Evolutionary conservation across 2,888 invertebrate genomes (phyloP).

Genomic region (Zygothrica quintamaculata): DNA sequence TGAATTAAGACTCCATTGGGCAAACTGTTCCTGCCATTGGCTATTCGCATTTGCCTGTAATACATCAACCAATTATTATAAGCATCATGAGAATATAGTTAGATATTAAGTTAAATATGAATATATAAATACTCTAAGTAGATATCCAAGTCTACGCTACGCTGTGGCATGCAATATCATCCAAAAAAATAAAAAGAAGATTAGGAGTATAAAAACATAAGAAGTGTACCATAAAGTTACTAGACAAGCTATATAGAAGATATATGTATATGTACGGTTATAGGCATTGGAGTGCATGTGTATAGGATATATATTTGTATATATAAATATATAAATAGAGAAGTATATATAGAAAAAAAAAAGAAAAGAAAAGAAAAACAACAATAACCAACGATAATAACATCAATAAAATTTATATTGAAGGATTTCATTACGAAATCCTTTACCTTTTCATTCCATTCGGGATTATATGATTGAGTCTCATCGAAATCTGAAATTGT

Average conservation of each 20-base stretch:
- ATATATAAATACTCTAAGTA: slow-evolving; percentile 8
- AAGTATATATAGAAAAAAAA: no score
- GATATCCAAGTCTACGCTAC: slow-evolving; percentile 49
- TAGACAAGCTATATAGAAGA: slow-evolving; percentile 45
- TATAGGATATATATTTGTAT: slow-evolving; percentile 11
- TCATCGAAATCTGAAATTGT: slow-evolving; percentile 85
- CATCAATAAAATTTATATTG: slow-evolving; percentile 31
- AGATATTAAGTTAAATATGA: background rate
- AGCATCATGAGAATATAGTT: background rate
- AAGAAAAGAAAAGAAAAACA: slow-evolving; percentile 25
- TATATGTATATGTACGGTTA: slow-evolving; percentile 10
- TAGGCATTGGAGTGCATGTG: slow-evolving; percentile 59
- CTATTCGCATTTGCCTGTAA: slow-evolving; percentile 84
- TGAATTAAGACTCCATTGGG: slow-evolving; percentile 84
- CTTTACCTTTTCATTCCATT: slow-evolving; percentile 85
- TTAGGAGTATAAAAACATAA: slow-evolving; percentile 30
- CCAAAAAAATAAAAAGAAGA: no score
- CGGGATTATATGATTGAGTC: slow-evolving; percentile 83
- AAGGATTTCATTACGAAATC: slow-evolving; percentile 63
- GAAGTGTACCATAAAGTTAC: slow-evolving; percentile 24
- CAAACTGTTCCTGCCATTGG: slow-evolving; percentile 85
- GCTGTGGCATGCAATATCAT: slow-evolving; percentile 65
- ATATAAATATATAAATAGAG: no score
- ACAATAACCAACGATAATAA: slow-evolving; percentile 43
- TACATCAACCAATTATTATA: slow-evolving; percentile 3